Evolutionary conservation across 2,888 invertebrate species (phyloP), one percentile per base, ranked within the genome.

Genomic region (Pardosa pseudoannulata): DNA sequence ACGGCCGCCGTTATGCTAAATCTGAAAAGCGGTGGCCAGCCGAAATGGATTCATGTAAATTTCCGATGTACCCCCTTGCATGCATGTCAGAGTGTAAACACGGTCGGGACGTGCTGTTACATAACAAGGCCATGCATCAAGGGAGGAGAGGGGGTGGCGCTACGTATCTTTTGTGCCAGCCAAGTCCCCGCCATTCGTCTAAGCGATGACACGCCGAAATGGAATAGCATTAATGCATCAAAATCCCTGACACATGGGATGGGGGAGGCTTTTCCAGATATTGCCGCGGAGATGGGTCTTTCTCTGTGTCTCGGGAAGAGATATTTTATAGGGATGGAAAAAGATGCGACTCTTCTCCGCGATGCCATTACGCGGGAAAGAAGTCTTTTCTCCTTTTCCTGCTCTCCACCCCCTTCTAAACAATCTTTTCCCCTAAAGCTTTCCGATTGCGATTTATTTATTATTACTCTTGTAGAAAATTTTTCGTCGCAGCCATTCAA

Each of bases 171-270:
- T 74, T 76, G 82, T 83, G 82, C 71, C 68, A 39, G 79, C 68
- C 73, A 50, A 76, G 76, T 64, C 39, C 65, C 39, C 65, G 65
- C 85, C 70, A 85, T 85, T 87, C 78, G 83, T 79, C 76, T 88
- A n/a, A 81, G 74, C 73, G 71, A 74, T 87, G 87, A 88, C 87
- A 87, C 82, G 62, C 39, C 72, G 87, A 83, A 88, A 88, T 88
- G 88, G 88, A 88, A 87, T 87, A 70, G 79, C 83, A 83, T 88
- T 88, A 88, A 88, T 88, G 80, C 87, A 88, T 88, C 88, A 87
- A 88, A 88, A 79, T 76, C 83, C 67, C 78, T 87, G 88, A 87
- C 88, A 87, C 74, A 73, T 67, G 28, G 67, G 79, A 82, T 87
- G 82, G 79, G n/a, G n/a, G 67, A 78, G 83, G 50, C 62, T 82